phyloP scores from a whole-genome alignment of 2,797 vertebrate genomes.

The Pangasius sanitwongsei region DNA sequence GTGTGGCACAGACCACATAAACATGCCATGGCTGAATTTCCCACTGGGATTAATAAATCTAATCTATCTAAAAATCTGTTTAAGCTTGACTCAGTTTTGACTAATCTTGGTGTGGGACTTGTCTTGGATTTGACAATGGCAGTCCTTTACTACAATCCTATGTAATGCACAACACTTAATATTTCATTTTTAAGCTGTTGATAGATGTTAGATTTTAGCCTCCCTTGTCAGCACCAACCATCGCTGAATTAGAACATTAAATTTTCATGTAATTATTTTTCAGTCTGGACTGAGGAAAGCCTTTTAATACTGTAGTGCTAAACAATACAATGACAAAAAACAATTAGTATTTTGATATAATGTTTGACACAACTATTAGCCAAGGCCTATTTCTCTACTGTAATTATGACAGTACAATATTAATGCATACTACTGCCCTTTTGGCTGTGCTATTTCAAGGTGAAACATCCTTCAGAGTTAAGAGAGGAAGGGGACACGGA shows the following conservation, averaged over 20 bases:
- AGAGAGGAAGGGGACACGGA: not conserved
- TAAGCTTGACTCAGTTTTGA: not conserved
- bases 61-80: not conserved
- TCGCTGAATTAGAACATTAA: not conserved
- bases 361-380: not conserved
- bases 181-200: not conserved
- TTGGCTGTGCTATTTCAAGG: slow-evolving; percentile 39
- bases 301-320: not conserved
- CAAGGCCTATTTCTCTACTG: not conserved
- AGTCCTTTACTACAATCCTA: not conserved
- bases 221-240: not conserved
- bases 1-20: not conserved
- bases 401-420: not conserved
- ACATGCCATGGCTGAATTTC: not conserved
- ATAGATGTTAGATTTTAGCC: not conserved
- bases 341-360: not conserved
- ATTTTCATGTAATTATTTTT: too few relatives aligned
- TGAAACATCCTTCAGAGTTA: not conserved
- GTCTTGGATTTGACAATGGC: not conserved
- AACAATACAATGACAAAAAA: not conserved
- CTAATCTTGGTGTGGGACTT: not conserved
- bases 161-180: not conserved
- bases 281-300: not conserved
- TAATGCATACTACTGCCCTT: slow-evolving; percentile 23
- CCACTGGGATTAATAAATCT: not conserved